These are phyloP conservation scores for Macroteleia sp. DNA, from an alignment of 2,888 invertebrate genomes.

Conservation along the genomic window DNA sequence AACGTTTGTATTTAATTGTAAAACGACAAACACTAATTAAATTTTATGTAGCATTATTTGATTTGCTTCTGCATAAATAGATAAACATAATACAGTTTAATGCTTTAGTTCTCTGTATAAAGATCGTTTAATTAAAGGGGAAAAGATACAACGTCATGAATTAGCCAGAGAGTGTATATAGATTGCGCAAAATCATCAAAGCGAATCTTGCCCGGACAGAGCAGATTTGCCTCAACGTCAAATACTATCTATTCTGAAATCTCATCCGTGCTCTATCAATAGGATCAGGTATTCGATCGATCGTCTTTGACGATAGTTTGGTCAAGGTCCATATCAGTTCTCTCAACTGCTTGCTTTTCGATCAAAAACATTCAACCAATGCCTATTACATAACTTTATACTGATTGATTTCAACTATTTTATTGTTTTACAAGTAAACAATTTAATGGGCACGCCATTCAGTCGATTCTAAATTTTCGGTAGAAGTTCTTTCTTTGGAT, in stretches of 20 bases:
- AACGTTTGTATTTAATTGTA: too few species aligned
- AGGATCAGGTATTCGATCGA: slow-evolving; percentile 48
- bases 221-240: slow-evolving; percentile 48
- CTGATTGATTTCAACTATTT: slow-evolving; percentile 20
- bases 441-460: too few species aligned
- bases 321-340: slow-evolving; percentile 54
- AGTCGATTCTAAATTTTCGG: too few species aligned
- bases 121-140: slow-evolving; percentile 26
- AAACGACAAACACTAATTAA: too few species aligned
- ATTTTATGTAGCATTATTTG: too few species aligned
- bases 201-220: slow-evolving; percentile 50
- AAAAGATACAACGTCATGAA: slow-evolving; percentile 23
- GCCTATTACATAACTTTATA: background rate
- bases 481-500: too few species aligned
- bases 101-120: background rate
- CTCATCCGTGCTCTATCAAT: slow-evolving; percentile 63
- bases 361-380: slow-evolving; percentile 32
- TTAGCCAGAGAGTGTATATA: slow-evolving; percentile 21
- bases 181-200: slow-evolving; percentile 51
- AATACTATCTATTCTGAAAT: slow-evolving; percentile 64
- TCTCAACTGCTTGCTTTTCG: slow-evolving; percentile 39
- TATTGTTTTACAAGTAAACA: slow-evolving; percentile 40
- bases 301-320: slow-evolving; percentile 60
- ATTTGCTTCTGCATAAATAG: too few species aligned
- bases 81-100: background rate